Percentiles rank a stretch among this genome's conserved stretches.
These are phyloP conservation scores for Heliconius melpomene DNA, from an alignment of 1,140 invertebrate genomes.

Conservation along the genomic window DNA sequence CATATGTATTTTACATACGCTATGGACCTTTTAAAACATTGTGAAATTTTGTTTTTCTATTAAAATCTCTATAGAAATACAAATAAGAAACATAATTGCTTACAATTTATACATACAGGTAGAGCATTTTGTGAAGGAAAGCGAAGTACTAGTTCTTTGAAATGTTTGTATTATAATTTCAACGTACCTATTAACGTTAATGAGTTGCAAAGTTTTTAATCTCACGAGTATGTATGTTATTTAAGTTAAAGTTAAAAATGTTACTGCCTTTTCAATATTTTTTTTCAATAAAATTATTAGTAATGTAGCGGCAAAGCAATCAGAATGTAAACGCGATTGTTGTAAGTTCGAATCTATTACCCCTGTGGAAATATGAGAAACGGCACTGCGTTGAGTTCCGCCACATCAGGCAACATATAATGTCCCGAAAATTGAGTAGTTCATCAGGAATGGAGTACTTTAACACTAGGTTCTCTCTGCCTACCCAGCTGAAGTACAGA, in stretches of 20 bases:
- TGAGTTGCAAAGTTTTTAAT: slow-evolving; percentile 7
- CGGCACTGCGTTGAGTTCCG: no score
- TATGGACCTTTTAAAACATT: neutral
- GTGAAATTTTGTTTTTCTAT: neutral
- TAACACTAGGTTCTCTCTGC: no score
- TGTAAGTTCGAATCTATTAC: no score
- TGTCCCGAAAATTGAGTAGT: no score
- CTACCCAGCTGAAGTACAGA: no score
- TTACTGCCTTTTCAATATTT: neutral
- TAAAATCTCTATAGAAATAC: neutral
- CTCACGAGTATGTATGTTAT: neutral
- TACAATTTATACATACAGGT: neutral
- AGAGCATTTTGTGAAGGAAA: neutral
- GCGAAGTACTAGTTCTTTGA: neutral
- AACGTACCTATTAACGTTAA: slow-evolving; percentile 1
- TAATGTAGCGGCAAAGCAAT: no score
- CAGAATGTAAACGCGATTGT: no score
- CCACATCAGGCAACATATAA: no score
- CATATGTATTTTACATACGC: neutral
- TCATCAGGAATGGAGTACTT: no score
- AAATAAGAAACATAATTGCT: neutral
- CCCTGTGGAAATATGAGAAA: no score
- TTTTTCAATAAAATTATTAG: no score
- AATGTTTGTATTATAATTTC: slow-evolving; percentile 4
- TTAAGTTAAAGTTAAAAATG: neutral